These are phyloP conservation scores for Nylanderia fulva DNA, from an alignment of 1,140 invertebrate genomes.

Conservation along the genomic window DNA sequence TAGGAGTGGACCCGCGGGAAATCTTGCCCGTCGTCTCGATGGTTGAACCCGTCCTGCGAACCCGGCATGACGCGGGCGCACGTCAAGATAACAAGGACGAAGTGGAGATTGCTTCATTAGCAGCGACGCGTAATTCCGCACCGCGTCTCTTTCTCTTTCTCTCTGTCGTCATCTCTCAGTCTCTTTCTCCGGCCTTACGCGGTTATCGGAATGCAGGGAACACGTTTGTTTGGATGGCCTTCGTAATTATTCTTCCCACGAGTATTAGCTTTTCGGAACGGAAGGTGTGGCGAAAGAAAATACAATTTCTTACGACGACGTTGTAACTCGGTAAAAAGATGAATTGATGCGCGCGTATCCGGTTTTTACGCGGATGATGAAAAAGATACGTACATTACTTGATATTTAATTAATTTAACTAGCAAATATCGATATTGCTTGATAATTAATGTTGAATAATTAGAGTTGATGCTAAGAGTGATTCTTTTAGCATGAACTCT, in stretches of 20 bases:
- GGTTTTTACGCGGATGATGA: background rate
- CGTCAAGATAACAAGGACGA: constrained; percentile 64
- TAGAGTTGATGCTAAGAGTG: background rate
- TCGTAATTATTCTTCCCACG: constrained; percentile 27
- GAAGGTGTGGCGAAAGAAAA: background rate
- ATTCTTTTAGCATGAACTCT: background rate
- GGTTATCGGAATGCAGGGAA: constrained; percentile 8
- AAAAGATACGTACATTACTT: background rate
- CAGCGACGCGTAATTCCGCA: constrained; percentile 55
- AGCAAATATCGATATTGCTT: background rate
- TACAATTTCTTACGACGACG: background rate
- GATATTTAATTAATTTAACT: background rate
- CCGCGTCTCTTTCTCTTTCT: constrained; percentile 7
- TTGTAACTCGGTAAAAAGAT: background rate
- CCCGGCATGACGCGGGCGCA: constrained; percentile 19
- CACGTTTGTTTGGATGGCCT: constrained; percentile 24
- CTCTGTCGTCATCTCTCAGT: background rate
- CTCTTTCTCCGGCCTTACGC: background rate
- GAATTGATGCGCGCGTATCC: background rate
- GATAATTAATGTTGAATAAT: background rate
- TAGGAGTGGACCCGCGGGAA: constrained; percentile 66
- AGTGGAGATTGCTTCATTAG: constrained; percentile 68
- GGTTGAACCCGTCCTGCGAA: constrained; percentile 56
- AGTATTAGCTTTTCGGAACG: background rate
- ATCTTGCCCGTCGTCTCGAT: constrained; percentile 63